Percentiles rank a stretch among this genome's conserved stretches.
phyloP scores from a whole-genome alignment of 2,888 invertebrate species.

The Smittia sp. region DNA sequence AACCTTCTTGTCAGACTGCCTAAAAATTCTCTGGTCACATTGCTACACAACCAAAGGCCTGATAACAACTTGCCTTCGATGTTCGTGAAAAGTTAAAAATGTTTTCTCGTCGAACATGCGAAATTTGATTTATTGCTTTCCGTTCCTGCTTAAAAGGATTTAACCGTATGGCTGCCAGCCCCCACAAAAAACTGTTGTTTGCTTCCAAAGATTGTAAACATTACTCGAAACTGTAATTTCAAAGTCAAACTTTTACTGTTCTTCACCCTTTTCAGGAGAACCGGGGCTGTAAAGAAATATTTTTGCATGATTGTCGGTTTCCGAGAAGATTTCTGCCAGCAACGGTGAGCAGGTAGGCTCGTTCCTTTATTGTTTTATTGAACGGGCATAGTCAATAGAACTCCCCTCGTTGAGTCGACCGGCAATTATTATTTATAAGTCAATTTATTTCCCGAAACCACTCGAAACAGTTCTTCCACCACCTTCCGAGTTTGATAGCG shows the following conservation, averaged over 20 bases:
- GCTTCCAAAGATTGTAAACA: background rate
- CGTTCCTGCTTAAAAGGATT: background rate
- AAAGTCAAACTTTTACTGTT: conserved; percentile 1
- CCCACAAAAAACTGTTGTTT: background rate
- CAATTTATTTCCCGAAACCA: conserved; percentile 5
- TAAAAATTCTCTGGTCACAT: too few species aligned
- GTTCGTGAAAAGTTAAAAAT: too few species aligned
- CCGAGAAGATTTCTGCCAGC: conserved; percentile 4
- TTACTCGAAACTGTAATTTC: background rate
- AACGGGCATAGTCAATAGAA: conserved; percentile 24
- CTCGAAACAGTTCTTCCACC: conserved; percentile 9
- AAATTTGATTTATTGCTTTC: background rate
- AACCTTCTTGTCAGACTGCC: too few species aligned
- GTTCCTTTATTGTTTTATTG: conserved; percentile 31
- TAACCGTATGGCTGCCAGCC: background rate
- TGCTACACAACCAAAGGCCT: too few species aligned
- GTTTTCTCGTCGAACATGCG: too few species aligned
- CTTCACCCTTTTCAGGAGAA: conserved; percentile 1
- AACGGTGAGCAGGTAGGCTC: background rate
- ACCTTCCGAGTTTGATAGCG: background rate
- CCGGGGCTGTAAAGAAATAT: conserved; percentile 1
- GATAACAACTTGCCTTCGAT: too few species aligned
- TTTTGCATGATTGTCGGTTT: conserved; percentile 22
- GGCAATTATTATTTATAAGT: conserved; percentile 18
- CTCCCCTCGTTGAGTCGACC: conserved; percentile 19